phyloP scores from a whole-genome alignment of 1,140 invertebrate genomes.

The Cyphomyrmex costatus region DNA sequence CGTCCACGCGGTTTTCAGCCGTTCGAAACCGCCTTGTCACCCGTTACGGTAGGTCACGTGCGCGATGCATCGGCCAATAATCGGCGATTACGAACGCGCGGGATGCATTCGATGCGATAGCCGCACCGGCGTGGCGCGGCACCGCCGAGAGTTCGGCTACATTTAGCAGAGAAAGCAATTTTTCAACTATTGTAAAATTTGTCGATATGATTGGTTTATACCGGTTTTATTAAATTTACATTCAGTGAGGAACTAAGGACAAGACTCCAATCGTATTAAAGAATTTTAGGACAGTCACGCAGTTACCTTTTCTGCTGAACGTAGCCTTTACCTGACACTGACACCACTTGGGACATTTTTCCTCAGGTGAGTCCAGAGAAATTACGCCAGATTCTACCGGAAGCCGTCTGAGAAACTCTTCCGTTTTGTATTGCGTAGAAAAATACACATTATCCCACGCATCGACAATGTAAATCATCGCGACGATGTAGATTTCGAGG shows the following conservation, averaged over 20 bases:
- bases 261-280: too few relatives aligned
- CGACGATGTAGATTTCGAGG: not conserved
- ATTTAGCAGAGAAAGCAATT: too few relatives aligned
- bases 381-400: not conserved
- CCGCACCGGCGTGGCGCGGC: not conserved
- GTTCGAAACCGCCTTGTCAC: conserved; percentile 74
- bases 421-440: not conserved
- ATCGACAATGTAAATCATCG: not conserved
- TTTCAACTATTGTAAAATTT: too few relatives aligned
- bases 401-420: not conserved
- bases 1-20: conserved; percentile 74
- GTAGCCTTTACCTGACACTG: too few relatives aligned
- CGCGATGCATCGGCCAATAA: conserved; percentile 75
- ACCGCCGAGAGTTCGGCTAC: too few relatives aligned
- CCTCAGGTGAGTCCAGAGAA: not conserved
- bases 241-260: too few relatives aligned
- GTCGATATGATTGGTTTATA: too few relatives aligned
- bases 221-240: too few relatives aligned
- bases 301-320: too few relatives aligned
- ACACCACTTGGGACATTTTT: too few relatives aligned
- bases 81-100: conserved; percentile 75
- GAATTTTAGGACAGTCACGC: too few relatives aligned
- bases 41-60: conserved; percentile 82
- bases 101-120: conserved; percentile 62
- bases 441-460: not conserved